Evolutionary conservation across 2,113 vertebrate species (phyloP).

Genomic region (Brienomyrus longianalis): DNA sequence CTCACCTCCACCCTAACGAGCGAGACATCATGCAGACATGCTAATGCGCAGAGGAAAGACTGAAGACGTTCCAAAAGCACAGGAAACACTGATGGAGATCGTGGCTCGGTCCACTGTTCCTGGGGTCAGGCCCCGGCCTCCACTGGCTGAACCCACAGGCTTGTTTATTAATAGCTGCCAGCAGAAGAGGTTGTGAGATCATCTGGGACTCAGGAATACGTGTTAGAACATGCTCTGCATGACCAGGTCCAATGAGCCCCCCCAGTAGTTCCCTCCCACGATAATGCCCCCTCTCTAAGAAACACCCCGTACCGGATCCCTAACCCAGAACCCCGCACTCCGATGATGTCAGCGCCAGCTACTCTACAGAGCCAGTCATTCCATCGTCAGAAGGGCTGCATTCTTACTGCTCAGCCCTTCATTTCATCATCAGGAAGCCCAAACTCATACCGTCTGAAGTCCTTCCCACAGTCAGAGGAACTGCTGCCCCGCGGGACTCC

Average conservation of each 20-base stretch:
- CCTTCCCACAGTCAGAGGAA: conserved; percentile 13
- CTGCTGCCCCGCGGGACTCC: background rate
- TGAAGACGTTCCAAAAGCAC: no score
- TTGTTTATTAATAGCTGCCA: background rate
- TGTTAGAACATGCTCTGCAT: background rate
- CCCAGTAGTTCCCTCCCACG: background rate
- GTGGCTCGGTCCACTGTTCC: background rate
- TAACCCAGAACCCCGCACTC: background rate
- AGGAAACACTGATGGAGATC: background rate
- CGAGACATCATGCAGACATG: background rate
- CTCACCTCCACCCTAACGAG: background rate
- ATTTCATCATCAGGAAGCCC: background rate
- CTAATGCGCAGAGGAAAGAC: background rate
- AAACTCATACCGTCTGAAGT: background rate
- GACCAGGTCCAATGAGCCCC: background rate
- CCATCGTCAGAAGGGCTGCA: background rate
- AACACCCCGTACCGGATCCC: no score
- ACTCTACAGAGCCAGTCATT: background rate
- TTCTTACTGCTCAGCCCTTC: background rate
- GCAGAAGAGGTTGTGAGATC: background rate
- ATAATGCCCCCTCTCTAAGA: background rate
- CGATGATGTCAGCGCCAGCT: background rate
- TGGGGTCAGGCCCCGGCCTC: background rate
- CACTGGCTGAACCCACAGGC: background rate
- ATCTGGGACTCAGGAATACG: background rate